Base-by-base conservation (phyloP, 53 echinoderm and acorn worm species). In the Patiria pectinifera region DNA sequence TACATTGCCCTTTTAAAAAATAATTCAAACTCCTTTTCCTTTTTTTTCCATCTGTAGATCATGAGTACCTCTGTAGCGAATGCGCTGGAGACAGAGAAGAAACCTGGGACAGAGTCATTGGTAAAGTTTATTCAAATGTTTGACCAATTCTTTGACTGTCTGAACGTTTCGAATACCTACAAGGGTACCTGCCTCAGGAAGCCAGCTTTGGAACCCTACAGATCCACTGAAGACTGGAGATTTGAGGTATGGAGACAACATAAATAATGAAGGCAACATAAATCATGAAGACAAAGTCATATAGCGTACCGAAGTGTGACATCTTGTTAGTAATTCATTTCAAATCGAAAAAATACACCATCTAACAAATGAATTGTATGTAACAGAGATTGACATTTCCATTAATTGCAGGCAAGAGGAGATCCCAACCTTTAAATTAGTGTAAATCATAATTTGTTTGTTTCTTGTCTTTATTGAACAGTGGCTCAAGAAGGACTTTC, bases 101-200 rank as follows among this genome's bases (percentile, higher is more conserved):
- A 80, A 26, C 69, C 59, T 0, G 83, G 70, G 24, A 74, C 74
- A 59, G 44, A 45, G 25, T 71, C 80, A 53, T 44, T 72, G 6
- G 82, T 62, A 69, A 69, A 19, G 60, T 91, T 91, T 69, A 66
- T 91, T 63, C 26, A 26, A 4, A 44, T 82, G 60, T 61, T 82
- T 26, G 62, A 61, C 63, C 22, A 91, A 21, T 82, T 91, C 48
- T 82, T 91, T 82, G 90, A 80, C 63, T 89, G 90, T 24, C 89
- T 89, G n/a, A 89, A 89, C 44, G 89, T 89, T 1, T 69, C 80
- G 7, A 80, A 80, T 46, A 35, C 80, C 80, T 45, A 44, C 80
- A 80, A 80, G 24, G 91, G 91, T 4, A 82, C 61, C 9, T 69
- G 72, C 11, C 23, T 22, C 11, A 66, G 83, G n/a, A 92, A 92